These are phyloP conservation scores for Sycophaga agraensis DNA, from an alignment of 1,140 invertebrate genomes.

Conservation along the genomic window DNA sequence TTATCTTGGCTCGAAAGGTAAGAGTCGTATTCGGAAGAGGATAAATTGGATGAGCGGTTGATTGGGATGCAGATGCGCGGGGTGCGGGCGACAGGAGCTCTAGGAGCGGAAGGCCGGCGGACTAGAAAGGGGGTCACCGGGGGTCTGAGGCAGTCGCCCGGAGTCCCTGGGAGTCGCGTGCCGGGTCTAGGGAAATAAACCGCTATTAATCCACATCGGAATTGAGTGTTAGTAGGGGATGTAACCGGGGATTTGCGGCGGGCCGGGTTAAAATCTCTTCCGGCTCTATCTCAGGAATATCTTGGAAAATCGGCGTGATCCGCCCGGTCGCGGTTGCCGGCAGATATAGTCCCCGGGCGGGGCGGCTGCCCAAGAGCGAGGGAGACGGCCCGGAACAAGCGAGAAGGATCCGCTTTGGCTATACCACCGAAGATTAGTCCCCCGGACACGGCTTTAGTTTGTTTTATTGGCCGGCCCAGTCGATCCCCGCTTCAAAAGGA, in stretches of 20 bases:
- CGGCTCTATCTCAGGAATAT: constrained; percentile 49
- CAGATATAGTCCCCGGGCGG: no score
- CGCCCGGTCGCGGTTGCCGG: background rate
- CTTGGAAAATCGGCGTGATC: constrained; percentile 37
- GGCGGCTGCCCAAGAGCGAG: no score
- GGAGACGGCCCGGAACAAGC: constrained; percentile 1
- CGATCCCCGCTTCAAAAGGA: constrained; percentile 39
- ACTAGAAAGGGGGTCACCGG: background rate
- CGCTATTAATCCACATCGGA: constrained; percentile 58
- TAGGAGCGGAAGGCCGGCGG: background rate
- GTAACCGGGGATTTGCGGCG: constrained; percentile 51
- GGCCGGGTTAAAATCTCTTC: constrained; percentile 53
- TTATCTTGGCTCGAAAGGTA: no score
- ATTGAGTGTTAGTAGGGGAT: constrained; percentile 58
- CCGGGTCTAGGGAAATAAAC: constrained; percentile 44
- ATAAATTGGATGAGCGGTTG: no score
- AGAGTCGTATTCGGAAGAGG: no score
- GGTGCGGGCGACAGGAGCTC: background rate
- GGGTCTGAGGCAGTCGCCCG: constrained; percentile 13
- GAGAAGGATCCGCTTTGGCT: background rate
- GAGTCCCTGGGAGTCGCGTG: constrained; percentile 8
- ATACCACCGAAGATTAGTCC: constrained; percentile 43
- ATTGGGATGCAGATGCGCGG: no score
- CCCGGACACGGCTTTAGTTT: constrained; percentile 45
- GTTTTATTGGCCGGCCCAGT: constrained; percentile 45